These are phyloP conservation scores for Xiphophorus birchmanni DNA, from an alignment of 2,797 vertebrate species.

Conservation along the genomic window DNA sequence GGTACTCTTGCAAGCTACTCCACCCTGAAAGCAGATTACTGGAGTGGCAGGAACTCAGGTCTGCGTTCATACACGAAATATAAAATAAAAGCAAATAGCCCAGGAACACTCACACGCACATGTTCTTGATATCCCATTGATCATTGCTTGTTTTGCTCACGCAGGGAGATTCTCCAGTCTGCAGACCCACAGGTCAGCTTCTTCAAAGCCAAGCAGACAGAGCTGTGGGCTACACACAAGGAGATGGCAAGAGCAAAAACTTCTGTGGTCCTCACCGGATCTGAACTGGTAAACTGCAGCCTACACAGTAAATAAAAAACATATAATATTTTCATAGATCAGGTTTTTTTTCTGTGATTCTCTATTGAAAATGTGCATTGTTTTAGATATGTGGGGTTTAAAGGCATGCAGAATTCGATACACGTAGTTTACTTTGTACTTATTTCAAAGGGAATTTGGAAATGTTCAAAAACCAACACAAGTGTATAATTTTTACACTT, in stretches of 20 bases:
- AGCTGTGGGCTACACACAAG: conserved; percentile 74
- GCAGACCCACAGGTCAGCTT: conserved; percentile 68
- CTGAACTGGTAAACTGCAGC: conserved; percentile 78
- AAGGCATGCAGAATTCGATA: background rate
- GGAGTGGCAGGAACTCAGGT: conserved; percentile 90
- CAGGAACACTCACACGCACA: conserved; percentile 23
- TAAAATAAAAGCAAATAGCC: conserved; percentile 41
- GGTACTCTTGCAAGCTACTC: conserved; percentile 90
- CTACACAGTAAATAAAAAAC: conserved; percentile 16
- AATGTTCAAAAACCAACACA: background rate
- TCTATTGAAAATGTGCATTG: background rate
- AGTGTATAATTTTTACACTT: background rate
- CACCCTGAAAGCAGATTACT: conserved; percentile 85
- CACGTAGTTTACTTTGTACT: background rate
- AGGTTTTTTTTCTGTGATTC: background rate
- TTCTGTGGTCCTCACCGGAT: conserved; percentile 80
- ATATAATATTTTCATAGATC: conserved; percentile 14
- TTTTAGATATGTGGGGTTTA: background rate
- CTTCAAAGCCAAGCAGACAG: conserved; percentile 60
- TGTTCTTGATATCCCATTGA: conserved; percentile 41
- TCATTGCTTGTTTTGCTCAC: conserved; percentile 53
- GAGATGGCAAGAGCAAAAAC: conserved; percentile 53
- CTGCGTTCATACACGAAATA: conserved; percentile 53
- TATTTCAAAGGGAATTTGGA: background rate
- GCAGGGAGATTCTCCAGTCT: conserved; percentile 80